phyloP scores from a whole-genome alignment of 2,888 invertebrate genomes.

The Eupithecia dodoneata region DNA sequence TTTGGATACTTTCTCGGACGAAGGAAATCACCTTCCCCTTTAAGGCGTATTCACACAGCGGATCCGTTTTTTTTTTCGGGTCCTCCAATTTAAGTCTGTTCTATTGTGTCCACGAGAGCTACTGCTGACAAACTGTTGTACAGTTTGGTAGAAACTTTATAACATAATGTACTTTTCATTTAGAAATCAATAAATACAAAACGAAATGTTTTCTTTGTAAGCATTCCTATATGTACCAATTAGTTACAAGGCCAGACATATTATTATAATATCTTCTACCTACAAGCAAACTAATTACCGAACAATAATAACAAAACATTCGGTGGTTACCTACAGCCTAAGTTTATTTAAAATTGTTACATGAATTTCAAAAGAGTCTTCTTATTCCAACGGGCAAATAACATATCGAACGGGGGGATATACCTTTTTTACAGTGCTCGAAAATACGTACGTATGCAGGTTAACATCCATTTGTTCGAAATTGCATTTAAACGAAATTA shows the following conservation, averaged over 20 bases:
- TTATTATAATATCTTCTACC: neutral
- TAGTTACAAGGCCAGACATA: neutral
- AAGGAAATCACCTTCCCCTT: too few species aligned
- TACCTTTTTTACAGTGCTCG: conserved; percentile 20
- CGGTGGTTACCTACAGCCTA: neutral
- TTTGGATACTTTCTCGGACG: neutral
- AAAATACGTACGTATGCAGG: conserved; percentile 36
- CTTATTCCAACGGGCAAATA: neutral
- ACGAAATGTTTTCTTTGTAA: neutral
- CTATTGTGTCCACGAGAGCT: too few species aligned
- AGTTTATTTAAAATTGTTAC: neutral
- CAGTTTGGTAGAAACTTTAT: too few species aligned
- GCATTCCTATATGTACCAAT: neutral
- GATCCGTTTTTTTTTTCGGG: too few species aligned
- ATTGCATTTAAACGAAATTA: conserved; percentile 60
- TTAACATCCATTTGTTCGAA: conserved; percentile 51
- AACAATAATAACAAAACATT: neutral
- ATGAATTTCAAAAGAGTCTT: neutral
- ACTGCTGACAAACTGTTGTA: too few species aligned
- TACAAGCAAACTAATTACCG: neutral
- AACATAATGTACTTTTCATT: too few species aligned
- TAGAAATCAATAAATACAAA: neutral
- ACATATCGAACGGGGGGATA: neutral
- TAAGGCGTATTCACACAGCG: too few species aligned
- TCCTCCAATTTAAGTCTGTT: too few species aligned